Conservation (phyloP, 1,140 invertebrate genomes). For the Pararge aegeria region DNA sequence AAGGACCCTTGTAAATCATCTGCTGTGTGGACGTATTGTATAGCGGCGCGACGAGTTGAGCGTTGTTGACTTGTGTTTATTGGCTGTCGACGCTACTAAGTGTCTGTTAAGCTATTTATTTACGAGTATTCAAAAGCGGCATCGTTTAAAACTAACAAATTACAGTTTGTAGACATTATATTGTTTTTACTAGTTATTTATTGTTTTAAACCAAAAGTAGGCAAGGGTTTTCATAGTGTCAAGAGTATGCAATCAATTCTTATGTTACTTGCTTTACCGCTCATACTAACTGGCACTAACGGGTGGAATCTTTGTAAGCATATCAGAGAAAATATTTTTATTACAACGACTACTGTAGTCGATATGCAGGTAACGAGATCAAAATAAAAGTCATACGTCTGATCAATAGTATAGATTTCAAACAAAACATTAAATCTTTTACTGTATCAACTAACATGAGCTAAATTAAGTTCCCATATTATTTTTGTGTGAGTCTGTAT, state of each 20-base stretch:
- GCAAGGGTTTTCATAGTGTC: neutral
- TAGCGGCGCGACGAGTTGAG: constrained; percentile 57
- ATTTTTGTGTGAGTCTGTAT: constrained; percentile 27
- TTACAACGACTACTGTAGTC: too few relatives aligned
- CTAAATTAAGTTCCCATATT: constrained; percentile 24
- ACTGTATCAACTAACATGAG: neutral
- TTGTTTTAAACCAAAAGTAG: neutral
- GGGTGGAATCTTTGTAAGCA: too few relatives aligned
- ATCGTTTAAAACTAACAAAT: constrained; percentile 9
- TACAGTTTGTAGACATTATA: neutral
- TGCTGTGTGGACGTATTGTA: constrained; percentile 71
- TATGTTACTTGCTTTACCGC: too few relatives aligned
- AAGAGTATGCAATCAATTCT: too few relatives aligned
- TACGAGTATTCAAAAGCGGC: constrained; percentile 42
- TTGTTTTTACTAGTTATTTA: neutral
- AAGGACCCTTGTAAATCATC: constrained; percentile 79
- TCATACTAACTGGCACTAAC: too few relatives aligned
- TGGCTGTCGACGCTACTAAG: constrained; percentile 68
- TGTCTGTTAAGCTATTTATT: constrained; percentile 67
- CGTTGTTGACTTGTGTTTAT: constrained; percentile 74
- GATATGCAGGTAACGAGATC: too few relatives aligned
- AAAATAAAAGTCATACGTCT: too few relatives aligned
- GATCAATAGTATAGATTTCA: too few relatives aligned
- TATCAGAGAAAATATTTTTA: too few relatives aligned
- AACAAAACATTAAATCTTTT: too few relatives aligned